Percentiles rank a stretch among this genome's conserved stretches.
phyloP scores from a whole-genome alignment of 2,797 vertebrate species.

The Spinus olivaceus region DNA sequence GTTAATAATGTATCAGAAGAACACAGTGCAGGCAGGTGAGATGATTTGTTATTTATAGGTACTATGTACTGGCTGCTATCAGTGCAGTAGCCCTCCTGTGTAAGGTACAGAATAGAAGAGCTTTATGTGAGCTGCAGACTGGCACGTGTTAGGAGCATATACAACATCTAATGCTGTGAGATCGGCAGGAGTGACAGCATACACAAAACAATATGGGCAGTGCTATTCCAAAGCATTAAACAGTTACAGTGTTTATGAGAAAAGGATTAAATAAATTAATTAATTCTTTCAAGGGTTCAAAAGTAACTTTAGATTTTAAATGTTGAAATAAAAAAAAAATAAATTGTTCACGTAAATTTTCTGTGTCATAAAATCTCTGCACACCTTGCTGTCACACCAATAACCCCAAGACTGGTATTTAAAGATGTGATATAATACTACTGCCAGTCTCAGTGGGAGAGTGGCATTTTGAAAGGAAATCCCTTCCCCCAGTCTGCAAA shows the following conservation, averaged over 20 bases:
- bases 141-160: fast-evolving
- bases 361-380: neutral
- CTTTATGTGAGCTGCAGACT: neutral
- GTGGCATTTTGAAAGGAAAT: neutral
- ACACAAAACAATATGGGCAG: neutral
- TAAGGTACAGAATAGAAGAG: neutral
- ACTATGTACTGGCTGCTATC: neutral
- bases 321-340: neutral
- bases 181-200: neutral
- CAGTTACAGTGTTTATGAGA: neutral
- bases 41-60: neutral
- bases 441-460: neutral
- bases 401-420: neutral
- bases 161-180: neutral
- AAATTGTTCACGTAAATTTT: neutral
- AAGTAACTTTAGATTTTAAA: neutral
- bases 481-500: neutral
- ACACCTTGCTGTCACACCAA: neutral
- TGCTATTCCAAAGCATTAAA: neutral
- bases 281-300: neutral
- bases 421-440: neutral
- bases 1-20: conserved; percentile 8
- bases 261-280: neutral
- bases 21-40: neutral
- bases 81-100: neutral